Evolutionary conservation across 2,888 invertebrate species (phyloP).

Genomic region (Lepidocyrtoides sp.): DNA sequence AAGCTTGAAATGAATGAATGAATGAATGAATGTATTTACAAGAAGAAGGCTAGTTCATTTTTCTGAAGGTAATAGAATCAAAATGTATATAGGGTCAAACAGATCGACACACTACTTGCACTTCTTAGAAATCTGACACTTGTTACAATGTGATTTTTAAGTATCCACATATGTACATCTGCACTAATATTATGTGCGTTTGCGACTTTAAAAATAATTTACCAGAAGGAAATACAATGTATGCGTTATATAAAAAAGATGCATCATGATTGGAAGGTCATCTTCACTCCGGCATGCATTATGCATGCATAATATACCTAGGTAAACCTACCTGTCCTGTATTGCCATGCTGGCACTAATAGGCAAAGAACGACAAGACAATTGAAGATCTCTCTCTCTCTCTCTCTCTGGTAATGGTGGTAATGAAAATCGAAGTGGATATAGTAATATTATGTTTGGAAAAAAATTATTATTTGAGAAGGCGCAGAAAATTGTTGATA

Average conservation of each 20-base stretch:
- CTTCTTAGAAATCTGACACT: no score
- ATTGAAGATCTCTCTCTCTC: neutral
- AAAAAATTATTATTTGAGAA: neutral
- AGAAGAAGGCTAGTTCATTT: neutral
- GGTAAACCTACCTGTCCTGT: no score
- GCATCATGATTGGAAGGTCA: slow-evolving; percentile 21
- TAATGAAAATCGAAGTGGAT: neutral
- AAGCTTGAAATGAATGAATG: neutral
- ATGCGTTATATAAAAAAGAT: neutral
- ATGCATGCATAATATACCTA: neutral
- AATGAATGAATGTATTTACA: slow-evolving; percentile 5
- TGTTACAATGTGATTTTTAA: no score
- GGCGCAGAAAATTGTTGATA: slow-evolving; percentile 26
- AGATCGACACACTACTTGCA: neutral
- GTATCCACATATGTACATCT: neutral
- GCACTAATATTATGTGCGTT: neutral
- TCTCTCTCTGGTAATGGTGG: neutral
- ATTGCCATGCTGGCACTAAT: neutral
- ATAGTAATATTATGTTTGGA: neutral
- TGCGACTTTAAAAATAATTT: neutral
- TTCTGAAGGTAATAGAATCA: neutral
- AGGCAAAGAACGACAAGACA: neutral
- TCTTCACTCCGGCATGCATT: neutral
- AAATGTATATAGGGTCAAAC: neutral
- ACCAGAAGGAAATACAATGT: neutral